Base-by-base conservation (phyloP, 1,140 invertebrate species). In the Trialeurodes vaporariorum region DNA sequence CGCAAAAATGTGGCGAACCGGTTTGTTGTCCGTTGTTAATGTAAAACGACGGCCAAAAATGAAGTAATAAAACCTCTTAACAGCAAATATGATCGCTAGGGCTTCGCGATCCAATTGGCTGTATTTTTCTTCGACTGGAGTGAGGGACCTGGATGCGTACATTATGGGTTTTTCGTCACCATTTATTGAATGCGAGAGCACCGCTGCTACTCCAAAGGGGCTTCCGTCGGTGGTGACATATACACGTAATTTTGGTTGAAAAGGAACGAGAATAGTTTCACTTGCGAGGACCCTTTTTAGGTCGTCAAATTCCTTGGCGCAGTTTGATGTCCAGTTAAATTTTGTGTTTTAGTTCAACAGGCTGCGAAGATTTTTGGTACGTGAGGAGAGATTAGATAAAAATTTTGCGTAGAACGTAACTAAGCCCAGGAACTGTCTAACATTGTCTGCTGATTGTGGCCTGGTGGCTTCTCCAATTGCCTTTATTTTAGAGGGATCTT, bases 361-460 rank as follows among this genome's bases (percentile, higher is more conserved):
- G 1, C 27, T 27, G 49, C 67, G 11, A 58, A 58, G n/a, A 58
- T 12, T 58, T 12, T 58, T 58, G n/a, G n/a, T 12, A 58, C 49
- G 11, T 58, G 11, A 12, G 1, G 77, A 73, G 24, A 78, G 75
- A 65, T 77, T 76, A 5, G 70, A 73, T 12, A 80, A 72, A 67
- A 83, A 82, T 60, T 75, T 73, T 2, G 75, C 70, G 71, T 82
- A 83, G 71, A 79, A 83, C 25, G 75, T 76, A 2, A 78, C 73
- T 70, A 82, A 73, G 2, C 80, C 79, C 1, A 82, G 68, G 68
- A 82, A 82, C 5, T 71, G 65, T 72, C 77, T 72, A 0, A 81
- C 68, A 69, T 78, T 74, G 9, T 71, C 73, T 1, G 73, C 72
- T 67, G 76, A 77, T 49, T 66, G 71, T 13, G 80, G 79, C 2